Conservation (phyloP, 2,113 vertebrate species). For the Todiramphus chloris region DNA sequence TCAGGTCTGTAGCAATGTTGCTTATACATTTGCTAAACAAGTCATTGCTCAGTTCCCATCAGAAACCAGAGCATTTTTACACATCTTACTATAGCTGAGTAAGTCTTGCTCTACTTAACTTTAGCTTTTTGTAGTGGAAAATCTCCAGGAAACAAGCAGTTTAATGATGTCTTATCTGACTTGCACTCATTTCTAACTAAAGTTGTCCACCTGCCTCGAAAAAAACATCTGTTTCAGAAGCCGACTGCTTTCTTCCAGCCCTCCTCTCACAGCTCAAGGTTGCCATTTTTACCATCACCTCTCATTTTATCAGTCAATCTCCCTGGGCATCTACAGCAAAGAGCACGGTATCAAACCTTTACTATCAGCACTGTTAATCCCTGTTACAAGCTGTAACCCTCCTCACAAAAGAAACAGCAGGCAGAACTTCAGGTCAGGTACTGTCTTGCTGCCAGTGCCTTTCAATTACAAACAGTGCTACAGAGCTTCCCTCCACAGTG, state of each 20-base stretch:
- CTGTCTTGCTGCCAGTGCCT: not conserved
- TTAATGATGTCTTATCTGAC: slow-evolving; percentile 48
- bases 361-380: not conserved
- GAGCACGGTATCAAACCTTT: not conserved
- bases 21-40: slow-evolving; percentile 54
- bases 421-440: not conserved
- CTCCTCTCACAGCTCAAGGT: not conserved
- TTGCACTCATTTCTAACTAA: slow-evolving; percentile 25
- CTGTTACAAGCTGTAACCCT: not conserved
- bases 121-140: slow-evolving; percentile 55
- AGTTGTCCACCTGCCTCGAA: slow-evolving; percentile 50
- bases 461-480: not conserved
- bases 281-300: slow-evolving; percentile 21
- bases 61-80: slow-evolving; percentile 54
- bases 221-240: slow-evolving; percentile 41
- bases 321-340: not conserved
- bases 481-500: not conserved
- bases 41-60: slow-evolving; percentile 42
- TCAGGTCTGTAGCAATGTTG: not conserved
- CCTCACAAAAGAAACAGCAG: not conserved
- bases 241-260: not conserved
- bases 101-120: slow-evolving; percentile 46
- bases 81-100: slow-evolving; percentile 55
- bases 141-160: slow-evolving; percentile 60
- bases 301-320: slow-evolving; percentile 31